Base-by-base conservation (phyloP, 1,140 invertebrate species). In the Tenebrio molitor region DNA sequence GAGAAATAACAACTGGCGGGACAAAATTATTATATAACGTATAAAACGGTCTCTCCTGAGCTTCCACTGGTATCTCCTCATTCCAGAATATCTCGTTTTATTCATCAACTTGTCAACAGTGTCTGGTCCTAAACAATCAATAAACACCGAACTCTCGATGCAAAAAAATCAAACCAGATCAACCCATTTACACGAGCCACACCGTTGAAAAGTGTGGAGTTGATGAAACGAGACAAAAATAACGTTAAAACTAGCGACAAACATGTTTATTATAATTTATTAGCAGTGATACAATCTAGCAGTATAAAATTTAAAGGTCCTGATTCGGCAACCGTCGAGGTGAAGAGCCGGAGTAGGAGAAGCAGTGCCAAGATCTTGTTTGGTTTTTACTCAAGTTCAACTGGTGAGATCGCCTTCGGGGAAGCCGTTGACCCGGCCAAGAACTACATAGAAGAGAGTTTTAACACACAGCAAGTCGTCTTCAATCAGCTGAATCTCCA, bases 351-450 rank as follows among this genome's bases (percentile, higher is more conserved):
- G 14, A 25, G 50, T 50, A 58, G 23, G 50, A 58, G 50, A 21
- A 15, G 1, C 23, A 50, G 16, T 12, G 36, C 36, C 12, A 39
- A 39, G 36, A 39, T 39, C 36, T 39, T 39, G 23, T 58, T 58
- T 25, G 50, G 50, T 58, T 58, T 58, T 58, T 58, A 29, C 23
- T 58, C 50, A 58, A 58, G 50, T 58, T 58, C 50, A 58, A 58
- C 19, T 58, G 50, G 50, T 25, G 50, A 58, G 50, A 29, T 58
- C 23, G 50, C 50, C 50, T 58, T 58, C 50, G 29, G 50, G 23
- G 1, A 58, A 58, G 50, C 50, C 50, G 50, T 58, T 58, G 50
- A 58, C 50, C 50, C 50, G 50, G 15, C 50, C 50, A 58, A 25
- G 19, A 23, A 58, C 50, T 58, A 58, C 50, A 58, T 46, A 21